These are phyloP conservation scores for Illadopsis cleaveri DNA, from an alignment of 2,113 vertebrate genomes.

Conservation along the genomic window DNA sequence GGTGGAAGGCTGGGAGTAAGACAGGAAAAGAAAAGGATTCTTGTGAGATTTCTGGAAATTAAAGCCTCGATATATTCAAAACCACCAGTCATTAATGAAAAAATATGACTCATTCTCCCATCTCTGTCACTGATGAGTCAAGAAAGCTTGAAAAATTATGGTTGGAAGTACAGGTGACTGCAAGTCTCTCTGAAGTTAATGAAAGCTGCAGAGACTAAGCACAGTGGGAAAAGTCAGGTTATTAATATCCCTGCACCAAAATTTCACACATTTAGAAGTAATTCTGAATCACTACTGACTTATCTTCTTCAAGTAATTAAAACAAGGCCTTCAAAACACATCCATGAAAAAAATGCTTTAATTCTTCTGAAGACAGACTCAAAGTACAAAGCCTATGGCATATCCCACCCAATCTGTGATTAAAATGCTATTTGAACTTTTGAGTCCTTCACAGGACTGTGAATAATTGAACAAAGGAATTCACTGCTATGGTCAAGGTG, in stretches of 20 bases:
- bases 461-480: conserved; percentile 50
- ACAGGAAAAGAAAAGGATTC: not conserved
- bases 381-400: not conserved
- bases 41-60: not conserved
- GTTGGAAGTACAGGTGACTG: not conserved
- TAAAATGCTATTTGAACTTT: conserved; percentile 10
- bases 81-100: not conserved
- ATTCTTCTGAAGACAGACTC: not conserved
- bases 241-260: not conserved
- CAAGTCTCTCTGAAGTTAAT: not conserved
- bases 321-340: not conserved
- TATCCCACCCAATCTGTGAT: not conserved
- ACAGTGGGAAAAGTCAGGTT: not conserved
- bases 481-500: conserved; percentile 26
- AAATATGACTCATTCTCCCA: not conserved
- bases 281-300: not conserved
- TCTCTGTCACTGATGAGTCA: not conserved
- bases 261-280: not conserved
- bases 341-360: not conserved
- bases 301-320: not conserved
- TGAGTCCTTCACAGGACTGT: not conserved
- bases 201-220: not conserved
- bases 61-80: not conserved
- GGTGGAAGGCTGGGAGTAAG: not conserved
- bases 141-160: not conserved